Percentiles rank a stretch among this genome's conserved stretches.
Conservation (phyloP, 2,113 vertebrate genomes). For the Cacatua alba region DNA sequence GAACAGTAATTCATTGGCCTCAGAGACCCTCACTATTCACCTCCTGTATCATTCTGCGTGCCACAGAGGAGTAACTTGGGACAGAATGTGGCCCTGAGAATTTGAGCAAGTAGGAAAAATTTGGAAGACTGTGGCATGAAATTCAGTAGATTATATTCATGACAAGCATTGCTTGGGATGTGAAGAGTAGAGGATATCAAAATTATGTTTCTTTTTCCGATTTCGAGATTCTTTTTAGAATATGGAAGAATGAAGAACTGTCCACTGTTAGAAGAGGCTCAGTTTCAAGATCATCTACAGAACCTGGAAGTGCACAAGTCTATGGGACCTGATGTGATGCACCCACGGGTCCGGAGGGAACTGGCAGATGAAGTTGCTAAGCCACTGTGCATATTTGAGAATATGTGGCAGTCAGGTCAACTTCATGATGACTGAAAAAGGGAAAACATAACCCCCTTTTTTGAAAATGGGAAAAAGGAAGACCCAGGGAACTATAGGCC, state of each 20-base stretch:
- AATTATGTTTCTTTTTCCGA: not conserved
- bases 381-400: not conserved
- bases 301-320: not conserved
- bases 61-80: not conserved
- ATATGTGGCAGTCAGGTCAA: not conserved
- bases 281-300: not conserved
- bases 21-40: not conserved
- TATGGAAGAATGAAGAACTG: not conserved
- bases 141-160: not conserved
- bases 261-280: not conserved
- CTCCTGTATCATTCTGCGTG: not conserved
- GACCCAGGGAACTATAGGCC: not conserved
- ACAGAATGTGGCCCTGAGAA: not conserved
- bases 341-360: not conserved
- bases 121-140: not conserved
- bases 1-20: not conserved
- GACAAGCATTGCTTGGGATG: not conserved
- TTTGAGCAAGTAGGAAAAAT: not conserved
- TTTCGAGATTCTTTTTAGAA: not conserved
- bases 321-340: not conserved
- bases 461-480: not conserved
- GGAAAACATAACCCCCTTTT: rapidly evolving
- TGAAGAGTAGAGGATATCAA: not conserved
- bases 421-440: not conserved
- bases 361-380: not conserved